These are phyloP conservation scores for Onthophagus sagittarius DNA, from an alignment of 2,888 invertebrate species.

Conservation along the genomic window DNA sequence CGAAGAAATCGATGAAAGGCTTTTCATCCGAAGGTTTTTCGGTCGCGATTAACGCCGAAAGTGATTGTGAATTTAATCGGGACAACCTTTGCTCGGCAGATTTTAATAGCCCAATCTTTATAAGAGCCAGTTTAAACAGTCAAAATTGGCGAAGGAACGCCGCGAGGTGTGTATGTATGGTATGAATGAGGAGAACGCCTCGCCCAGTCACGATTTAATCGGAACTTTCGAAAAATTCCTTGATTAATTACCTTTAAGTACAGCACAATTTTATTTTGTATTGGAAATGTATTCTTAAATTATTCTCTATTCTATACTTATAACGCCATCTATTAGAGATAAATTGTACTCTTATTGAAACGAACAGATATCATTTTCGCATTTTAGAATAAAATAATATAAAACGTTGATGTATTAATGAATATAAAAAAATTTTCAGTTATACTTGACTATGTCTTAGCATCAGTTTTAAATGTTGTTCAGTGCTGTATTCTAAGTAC, in stretches of 20 bases:
- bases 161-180: background rate
- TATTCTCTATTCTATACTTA: background rate
- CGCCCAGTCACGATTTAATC: background rate
- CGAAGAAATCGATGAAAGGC: background rate
- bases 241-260: background rate
- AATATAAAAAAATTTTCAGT: no score
- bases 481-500: no score
- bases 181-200: background rate
- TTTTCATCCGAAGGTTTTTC: background rate
- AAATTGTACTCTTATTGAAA: background rate
- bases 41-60: background rate
- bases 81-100: background rate
- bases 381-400: no score
- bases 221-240: background rate
- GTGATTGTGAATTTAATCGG: background rate
- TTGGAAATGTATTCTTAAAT: no score
- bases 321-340: background rate
- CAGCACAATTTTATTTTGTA: background rate
- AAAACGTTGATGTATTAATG: no score
- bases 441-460: no score
- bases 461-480: no score
- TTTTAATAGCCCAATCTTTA: background rate
- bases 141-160: background rate
- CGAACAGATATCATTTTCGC: background rate
- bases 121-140: background rate